Percentiles rank a stretch among this genome's conserved stretches.
phyloP scores from a whole-genome alignment of 2,888 invertebrate species.

The Vannuccia rotundouncinata region DNA sequence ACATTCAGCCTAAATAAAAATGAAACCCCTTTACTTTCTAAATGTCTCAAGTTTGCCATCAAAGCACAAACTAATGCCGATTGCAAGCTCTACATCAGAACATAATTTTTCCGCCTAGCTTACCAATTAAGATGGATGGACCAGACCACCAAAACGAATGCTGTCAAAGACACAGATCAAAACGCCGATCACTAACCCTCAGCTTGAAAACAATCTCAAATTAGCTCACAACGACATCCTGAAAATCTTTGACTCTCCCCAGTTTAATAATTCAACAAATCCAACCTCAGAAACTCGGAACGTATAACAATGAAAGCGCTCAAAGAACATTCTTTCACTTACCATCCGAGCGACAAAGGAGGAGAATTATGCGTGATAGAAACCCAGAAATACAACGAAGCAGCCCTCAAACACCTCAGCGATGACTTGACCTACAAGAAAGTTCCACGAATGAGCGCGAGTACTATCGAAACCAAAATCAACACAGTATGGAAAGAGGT shows the following conservation, averaged over 20 bases:
- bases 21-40: constrained; percentile 2
- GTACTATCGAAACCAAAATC: constrained; percentile 7
- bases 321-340: neutral
- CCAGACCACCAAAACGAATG: neutral
- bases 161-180: neutral
- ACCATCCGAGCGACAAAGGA: constrained; percentile 27
- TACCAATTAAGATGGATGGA: constrained; percentile 17
- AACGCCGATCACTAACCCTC: neutral
- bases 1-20: neutral
- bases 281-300: neutral
- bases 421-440: constrained; percentile 3
- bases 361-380: constrained; percentile 25
- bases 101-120: constrained; percentile 1
- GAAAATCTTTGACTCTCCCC: constrained; percentile 15
- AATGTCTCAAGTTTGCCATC: neutral
- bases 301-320: neutral
- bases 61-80: neutral
- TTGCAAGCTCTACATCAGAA: constrained; percentile 17
- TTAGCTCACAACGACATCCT: constrained; percentile 7
- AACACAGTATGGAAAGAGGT: constrained; percentile 29
- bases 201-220: constrained; percentile 20
- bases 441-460: neutral
- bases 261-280: constrained; percentile 20
- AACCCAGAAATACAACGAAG: constrained; percentile 24
- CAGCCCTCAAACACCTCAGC: constrained; percentile 13